Evolutionary conservation across 1,140 invertebrate species (phyloP), one percentile per base, ranked within the genome.

Genomic region (Cyclina sinensis): DNA sequence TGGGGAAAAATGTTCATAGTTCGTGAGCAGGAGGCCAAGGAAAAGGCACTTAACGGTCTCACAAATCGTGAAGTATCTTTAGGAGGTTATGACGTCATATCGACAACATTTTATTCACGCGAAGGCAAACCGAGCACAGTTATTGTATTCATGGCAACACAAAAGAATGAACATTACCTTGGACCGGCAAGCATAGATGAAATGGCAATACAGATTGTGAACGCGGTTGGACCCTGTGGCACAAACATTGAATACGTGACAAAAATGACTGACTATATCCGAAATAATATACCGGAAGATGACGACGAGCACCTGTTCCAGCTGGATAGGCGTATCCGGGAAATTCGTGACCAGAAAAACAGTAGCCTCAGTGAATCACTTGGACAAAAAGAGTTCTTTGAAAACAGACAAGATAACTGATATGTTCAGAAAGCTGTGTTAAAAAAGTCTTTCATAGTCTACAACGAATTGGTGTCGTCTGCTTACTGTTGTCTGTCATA

Each of bases 1-100:
- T 98, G 98, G 96, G 98, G 98, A 30, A 96, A 97, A 91, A 98
- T 98, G 1, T 98, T 97, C 93, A 96, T 97, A 94, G 95, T 98
- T 27, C 65, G 51, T 24, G 85, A 92, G 30, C 39, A 97, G 0
- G 96, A 97, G 89, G 96, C 96, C 7, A 89, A 91, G 14, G 46
- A 37, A n/a, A 85, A 90, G 35, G 97, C 97, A 0, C 93, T 98
- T 48, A 96, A 97, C 0, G 98, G 98, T 95, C 96, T 98, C 30
- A 96, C 97, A 79, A 97, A 97, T 48, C 95, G 98, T 43, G 98
- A 98, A 94, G 97, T 97, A 91, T 96, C 96, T 74, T 94, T 98
- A 16, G 98, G 98, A 46, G 98, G 98, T 87, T 98, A 98, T 95
- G 95, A 96, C 79, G 97, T 97, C 5, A 96, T 96, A 74, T 96